Conservation (phyloP, 2,888 invertebrate species). For the Pristionchus arcanus region DNA sequence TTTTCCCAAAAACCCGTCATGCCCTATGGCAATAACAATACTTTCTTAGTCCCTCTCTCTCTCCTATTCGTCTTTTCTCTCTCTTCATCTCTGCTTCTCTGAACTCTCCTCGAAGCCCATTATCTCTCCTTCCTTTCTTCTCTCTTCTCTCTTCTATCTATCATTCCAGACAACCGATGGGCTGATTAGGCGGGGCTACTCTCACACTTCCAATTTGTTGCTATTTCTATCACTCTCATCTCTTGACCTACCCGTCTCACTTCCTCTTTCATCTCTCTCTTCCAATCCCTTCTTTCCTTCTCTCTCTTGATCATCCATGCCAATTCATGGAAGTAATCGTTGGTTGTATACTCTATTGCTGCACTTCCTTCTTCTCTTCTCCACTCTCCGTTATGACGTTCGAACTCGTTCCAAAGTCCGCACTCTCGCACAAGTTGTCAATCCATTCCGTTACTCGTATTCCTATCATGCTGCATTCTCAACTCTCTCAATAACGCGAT, state of each 20-base stretch:
- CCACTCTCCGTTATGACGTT: slow-evolving; percentile 31
- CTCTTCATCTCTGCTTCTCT: neutral
- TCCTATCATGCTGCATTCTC: neutral
- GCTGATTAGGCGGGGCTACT: slow-evolving; percentile 26
- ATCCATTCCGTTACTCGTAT: neutral
- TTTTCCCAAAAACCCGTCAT: slow-evolving; percentile 46
- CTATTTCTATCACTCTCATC: neutral
- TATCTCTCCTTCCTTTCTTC: neutral
- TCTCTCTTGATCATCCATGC: neutral
- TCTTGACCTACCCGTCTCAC: slow-evolving; percentile 12
- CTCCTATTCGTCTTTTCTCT: neutral
- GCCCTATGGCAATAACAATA: slow-evolving; percentile 40
- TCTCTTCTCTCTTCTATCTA: neutral
- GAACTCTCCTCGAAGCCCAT: neutral
- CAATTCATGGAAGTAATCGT: neutral
- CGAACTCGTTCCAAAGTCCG: slow-evolving; percentile 22
- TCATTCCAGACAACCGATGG: slow-evolving; percentile 1
- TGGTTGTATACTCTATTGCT: neutral
- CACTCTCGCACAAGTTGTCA: neutral
- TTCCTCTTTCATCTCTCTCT: neutral
- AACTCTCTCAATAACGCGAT: neutral
- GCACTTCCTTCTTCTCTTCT: neutral
- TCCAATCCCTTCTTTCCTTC: neutral
- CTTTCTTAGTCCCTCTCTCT: neutral
- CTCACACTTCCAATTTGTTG: slow-evolving; percentile 18